Evolutionary conservation across 2,113 vertebrate species (phyloP).

Genomic region (Symphodus melops): DNA sequence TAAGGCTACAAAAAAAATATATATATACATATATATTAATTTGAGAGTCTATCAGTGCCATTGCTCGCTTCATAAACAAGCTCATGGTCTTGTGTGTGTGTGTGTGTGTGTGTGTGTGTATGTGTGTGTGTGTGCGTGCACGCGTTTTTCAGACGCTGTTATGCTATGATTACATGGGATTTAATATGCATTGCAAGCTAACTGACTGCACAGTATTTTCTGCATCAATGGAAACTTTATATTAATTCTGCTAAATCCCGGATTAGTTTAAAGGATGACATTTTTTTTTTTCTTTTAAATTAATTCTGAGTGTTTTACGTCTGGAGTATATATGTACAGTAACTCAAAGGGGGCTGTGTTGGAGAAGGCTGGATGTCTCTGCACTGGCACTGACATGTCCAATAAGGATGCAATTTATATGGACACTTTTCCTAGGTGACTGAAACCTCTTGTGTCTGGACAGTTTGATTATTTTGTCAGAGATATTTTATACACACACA

Average conservation of each 20-base stretch:
- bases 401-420: background rate
- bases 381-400: background rate
- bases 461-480: no score
- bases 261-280: conserved; percentile 21
- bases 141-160: background rate
- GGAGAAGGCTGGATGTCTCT: background rate
- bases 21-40: background rate
- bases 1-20: conserved; percentile 5
- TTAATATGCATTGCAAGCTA: conserved; percentile 4
- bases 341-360: background rate
- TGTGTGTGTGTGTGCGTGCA: background rate
- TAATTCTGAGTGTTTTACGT: background rate
- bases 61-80: background rate
- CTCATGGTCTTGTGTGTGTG: background rate
- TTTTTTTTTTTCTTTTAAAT: background rate
- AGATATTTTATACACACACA: no score
- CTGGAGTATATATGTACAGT: background rate
- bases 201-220: conserved; percentile 23
- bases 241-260: conserved; percentile 12
- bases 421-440: background rate
- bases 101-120: no score
- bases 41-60: background rate
- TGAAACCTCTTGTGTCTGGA: background rate
- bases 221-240: conserved; percentile 13
- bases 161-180: background rate